Evolutionary conservation across 2,797 vertebrate species (phyloP), one percentile per base, ranked within the genome.

Genomic region (Malacoctenus gilli): DNA sequence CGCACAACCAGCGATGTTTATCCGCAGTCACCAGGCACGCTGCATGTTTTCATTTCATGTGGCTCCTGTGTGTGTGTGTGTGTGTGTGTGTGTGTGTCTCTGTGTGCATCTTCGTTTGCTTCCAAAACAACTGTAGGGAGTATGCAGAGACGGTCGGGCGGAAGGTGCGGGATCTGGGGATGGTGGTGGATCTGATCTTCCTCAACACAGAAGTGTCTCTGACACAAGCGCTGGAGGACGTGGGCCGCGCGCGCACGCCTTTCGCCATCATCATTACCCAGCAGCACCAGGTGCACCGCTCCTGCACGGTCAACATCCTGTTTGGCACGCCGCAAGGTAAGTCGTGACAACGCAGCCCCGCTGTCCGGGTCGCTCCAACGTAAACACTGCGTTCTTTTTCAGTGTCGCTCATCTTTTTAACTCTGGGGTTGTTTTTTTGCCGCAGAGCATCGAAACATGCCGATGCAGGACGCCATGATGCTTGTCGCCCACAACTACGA

Each of bases 121-220:
- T 76, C 1, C 8, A 67, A 68, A 80, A 54, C 75, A 59, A 79
- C 78, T 82, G 72, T 75, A 94, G 97, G 92, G 96, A 98, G 82
- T 99, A 99, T 39, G 97, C 97, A 0, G 97, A 99, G 83, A 96
- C 94, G 0, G 95, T 99, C 44, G 97, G 97, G 18, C 87, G 97
- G 37, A 97, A 98, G 71, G 93, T 98, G 19, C 93, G 96, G 25
- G 97, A 99, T 69, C 80, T 98, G 46, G 97, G 97, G 56, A 97
- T 99, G 96, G 95, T 99, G 25, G 97, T 99, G 82, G 97, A 99
- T 85, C 90, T 99, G 76, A 99, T 99, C 86, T 99, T 99, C 86
- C 95, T 99, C 72, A 99, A 99, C 90, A 98, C 96, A 0, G 97
- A 99, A 68, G 96, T 99, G 66, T 99, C 96, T 0, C 86, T 99